Evolutionary conservation across 2,113 vertebrate species (phyloP).

Genomic region (Phoxinus phoxinus): DNA sequence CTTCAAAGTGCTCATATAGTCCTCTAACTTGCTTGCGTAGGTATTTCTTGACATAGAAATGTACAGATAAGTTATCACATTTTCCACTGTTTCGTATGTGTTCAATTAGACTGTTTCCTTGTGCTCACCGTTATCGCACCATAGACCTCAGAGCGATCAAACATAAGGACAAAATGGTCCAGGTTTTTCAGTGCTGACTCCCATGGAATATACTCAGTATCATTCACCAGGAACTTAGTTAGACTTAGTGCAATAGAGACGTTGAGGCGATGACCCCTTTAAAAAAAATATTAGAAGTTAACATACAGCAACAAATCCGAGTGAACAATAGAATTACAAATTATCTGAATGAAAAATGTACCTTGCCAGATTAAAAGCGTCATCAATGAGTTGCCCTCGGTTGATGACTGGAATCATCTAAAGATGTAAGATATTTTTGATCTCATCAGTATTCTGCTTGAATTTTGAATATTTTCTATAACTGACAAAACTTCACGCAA

Average conservation of each 20-base stretch:
- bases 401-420: slow-evolving; percentile 86
- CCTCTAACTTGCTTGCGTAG: slow-evolving; percentile 73
- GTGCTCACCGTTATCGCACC: slow-evolving; percentile 83
- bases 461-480: no score
- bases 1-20: slow-evolving; percentile 72
- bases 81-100: background rate
- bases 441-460: background rate
- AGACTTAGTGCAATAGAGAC: slow-evolving; percentile 82
- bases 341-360: slow-evolving; percentile 45
- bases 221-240: slow-evolving; percentile 79
- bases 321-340: background rate
- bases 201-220: slow-evolving; percentile 85
- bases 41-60: slow-evolving; percentile 77
- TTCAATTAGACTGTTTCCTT: background rate
- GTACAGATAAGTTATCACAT: background rate
- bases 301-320: background rate
- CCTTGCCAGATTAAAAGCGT: slow-evolving; percentile 89
- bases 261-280: slow-evolving; percentile 74
- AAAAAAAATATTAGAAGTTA: slow-evolving; percentile 16
- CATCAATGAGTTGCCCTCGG: slow-evolving; percentile 87
- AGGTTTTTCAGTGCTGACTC: slow-evolving; percentile 78
- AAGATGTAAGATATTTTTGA: background rate
- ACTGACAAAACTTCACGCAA: background rate
- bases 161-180: slow-evolving; percentile 85
- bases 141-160: slow-evolving; percentile 88